A percentile compares a stretch with the other conserved stretches of the same genome.
Evolutionary conservation across 2,113 vertebrate species (phyloP).

Genomic region (Corythoichthys haematopterus): DNA sequence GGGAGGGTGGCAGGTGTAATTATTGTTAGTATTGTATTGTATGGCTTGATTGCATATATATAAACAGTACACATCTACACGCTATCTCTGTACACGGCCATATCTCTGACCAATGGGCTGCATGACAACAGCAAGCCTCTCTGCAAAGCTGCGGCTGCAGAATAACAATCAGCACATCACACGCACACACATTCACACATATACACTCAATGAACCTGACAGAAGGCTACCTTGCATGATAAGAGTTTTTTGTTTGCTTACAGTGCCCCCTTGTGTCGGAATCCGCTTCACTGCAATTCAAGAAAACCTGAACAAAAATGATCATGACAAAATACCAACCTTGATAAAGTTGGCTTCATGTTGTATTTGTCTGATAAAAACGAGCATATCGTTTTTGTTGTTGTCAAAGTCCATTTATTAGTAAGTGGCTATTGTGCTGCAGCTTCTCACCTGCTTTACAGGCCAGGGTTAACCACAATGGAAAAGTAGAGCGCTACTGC

Average conservation of each 20-base stretch:
- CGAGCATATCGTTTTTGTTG: background rate
- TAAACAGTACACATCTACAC: background rate
- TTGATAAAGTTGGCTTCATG: background rate
- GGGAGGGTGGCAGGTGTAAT: no score
- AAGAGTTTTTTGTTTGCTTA: constrained; percentile 27
- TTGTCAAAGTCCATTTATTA: background rate
- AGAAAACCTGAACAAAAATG: background rate
- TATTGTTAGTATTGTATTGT: no score
- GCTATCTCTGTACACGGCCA: background rate
- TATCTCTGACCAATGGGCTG: background rate
- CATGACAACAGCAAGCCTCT: constrained; percentile 19
- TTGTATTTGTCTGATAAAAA: background rate
- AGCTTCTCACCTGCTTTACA: constrained; percentile 23
- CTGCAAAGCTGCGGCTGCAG: constrained; percentile 35
- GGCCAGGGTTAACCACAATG: constrained; percentile 46
- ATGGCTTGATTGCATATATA: no score
- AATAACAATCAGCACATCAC: constrained; percentile 47
- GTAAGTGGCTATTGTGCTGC: constrained; percentile 1
- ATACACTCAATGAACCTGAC: constrained; percentile 53
- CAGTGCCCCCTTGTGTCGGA: constrained; percentile 46
- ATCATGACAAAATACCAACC: no score
- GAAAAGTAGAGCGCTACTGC: constrained; percentile 65
- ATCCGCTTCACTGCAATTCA: background rate
- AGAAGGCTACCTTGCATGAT: constrained; percentile 18
- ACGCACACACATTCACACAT: background rate